A percentile compares a stretch with the other conserved stretches of the same genome.
Evolutionary conservation across 1,140 invertebrate genomes (phyloP).

Genomic region (Penaeus japonicus): DNA sequence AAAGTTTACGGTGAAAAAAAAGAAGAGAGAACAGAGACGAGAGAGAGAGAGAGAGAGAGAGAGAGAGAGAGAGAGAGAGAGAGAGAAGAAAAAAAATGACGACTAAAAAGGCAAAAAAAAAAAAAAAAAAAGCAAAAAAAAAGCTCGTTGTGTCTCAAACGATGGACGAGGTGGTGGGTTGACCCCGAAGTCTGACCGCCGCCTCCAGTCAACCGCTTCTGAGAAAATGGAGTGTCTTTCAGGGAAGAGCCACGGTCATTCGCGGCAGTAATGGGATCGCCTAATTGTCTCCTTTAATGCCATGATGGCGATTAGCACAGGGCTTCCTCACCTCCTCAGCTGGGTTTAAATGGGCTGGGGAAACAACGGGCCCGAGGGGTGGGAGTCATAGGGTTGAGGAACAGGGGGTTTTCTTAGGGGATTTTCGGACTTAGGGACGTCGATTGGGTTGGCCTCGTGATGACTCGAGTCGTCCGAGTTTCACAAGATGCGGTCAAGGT

Average conservation of each 20-base stretch:
- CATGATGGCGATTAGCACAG: conserved; percentile 50
- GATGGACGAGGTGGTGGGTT: conserved; percentile 7
- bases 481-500: conserved; percentile 44
- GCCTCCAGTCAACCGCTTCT: conserved; percentile 47
- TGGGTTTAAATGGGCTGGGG: conserved; percentile 32
- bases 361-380: not conserved
- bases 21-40: not conserved
- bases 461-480: not conserved
- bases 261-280: conserved; percentile 37
- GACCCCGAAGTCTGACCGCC: conserved; percentile 32
- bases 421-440: conserved; percentile 1
- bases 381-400: not conserved
- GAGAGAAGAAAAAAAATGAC: not conserved
- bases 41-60: not conserved
- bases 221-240: conserved; percentile 47
- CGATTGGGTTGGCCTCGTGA: not conserved
- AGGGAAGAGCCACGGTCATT: conserved; percentile 40
- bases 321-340: conserved; percentile 52
- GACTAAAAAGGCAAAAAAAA: conserved; percentile 8
- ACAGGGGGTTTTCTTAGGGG: not conserved
- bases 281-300: conserved; percentile 53
- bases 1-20: too few relatives aligned
- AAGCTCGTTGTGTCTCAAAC: not conserved
- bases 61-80: not conserved
- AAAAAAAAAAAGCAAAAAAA: not conserved